These are phyloP conservation scores for Halisarca cf. caerulea DNA, from an alignment of 37 sponge, comb jelly and placozoan genomes.

Conservation along the genomic window DNA sequence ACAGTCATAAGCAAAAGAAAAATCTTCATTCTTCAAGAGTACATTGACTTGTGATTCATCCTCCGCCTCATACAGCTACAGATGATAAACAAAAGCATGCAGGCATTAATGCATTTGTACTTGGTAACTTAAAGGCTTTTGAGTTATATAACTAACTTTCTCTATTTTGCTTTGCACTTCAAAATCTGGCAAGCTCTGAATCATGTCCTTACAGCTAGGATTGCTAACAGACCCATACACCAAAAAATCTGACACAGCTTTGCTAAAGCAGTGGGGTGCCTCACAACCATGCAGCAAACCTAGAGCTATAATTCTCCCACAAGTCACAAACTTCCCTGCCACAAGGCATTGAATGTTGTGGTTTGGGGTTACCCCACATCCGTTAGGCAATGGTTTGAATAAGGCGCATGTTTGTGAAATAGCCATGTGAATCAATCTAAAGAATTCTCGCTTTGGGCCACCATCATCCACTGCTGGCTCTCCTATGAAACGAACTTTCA, in stretches of 20 bases:
- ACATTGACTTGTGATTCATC: background rate
- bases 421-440: background rate
- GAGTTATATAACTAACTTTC: background rate
- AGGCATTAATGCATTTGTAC: background rate
- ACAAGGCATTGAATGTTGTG: background rate
- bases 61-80: background rate
- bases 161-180: background rate
- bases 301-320: background rate
- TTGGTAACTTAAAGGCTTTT: background rate
- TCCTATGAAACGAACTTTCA: background rate
- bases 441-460: background rate
- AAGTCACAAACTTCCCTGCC: background rate
- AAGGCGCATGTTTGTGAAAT: background rate
- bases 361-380: background rate
- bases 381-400: background rate
- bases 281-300: background rate
- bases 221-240: background rate
- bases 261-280: background rate
- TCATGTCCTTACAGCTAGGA: background rate
- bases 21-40: background rate
- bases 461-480: slow-evolving; percentile 22
- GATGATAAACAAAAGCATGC: background rate
- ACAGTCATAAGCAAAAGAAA: slow-evolving; percentile 1
- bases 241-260: background rate
- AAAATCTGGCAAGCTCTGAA: background rate